Base-by-base conservation (phyloP, 2,113 vertebrate genomes). In the Xiphorhynchus elegans region DNA sequence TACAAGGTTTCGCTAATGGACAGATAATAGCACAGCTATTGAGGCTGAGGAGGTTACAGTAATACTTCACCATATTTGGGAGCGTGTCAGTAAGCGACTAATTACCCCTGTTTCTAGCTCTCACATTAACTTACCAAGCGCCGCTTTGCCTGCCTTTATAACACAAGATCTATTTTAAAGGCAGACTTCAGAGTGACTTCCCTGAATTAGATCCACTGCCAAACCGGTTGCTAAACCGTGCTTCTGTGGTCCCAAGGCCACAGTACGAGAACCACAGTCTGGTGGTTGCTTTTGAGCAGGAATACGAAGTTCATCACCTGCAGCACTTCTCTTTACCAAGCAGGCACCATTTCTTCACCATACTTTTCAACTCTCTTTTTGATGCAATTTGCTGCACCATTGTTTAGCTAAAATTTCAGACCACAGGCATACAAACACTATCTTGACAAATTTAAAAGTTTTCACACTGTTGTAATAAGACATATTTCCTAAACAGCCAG, bases 1-100 rank as follows among this genome's bases (percentile, higher is more conserved):
- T 89, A 92, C 96, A 26, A 95, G 89, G 89, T 96, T 97, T 96
- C 90, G 90, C 98, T 99, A 99, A 99, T 98, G 98, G 98, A 97
- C 86, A 92, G 97, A 93, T 98, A 98, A 98, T 97, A 98, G 97
- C 97, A 96, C 94, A 95, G 96, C 94, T 63, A 63, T 40, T 96
- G 95, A 96, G 98, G 97, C 60, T 94, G 95, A 89, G 94, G 91
- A 97, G 96, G 97, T 97, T 94, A 92, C 95, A 93, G 68, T 82
- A 97, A 97, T 87, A 96, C 98, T 97, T 96, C 93, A 97, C 78
- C 95, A 87, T 96, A 93, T 96, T 98, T 93, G 87, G 95, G 85
- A 93, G 91, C 91, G 40, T 75, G 97, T 98, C 98, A 98, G 87
- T 70, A 37, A 91, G 97, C 93, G 44, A 98, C 98, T 98, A 98